Base-by-base conservation (phyloP, 2,888 invertebrate species). In the Caenorhabditis auriculariae region DNA sequence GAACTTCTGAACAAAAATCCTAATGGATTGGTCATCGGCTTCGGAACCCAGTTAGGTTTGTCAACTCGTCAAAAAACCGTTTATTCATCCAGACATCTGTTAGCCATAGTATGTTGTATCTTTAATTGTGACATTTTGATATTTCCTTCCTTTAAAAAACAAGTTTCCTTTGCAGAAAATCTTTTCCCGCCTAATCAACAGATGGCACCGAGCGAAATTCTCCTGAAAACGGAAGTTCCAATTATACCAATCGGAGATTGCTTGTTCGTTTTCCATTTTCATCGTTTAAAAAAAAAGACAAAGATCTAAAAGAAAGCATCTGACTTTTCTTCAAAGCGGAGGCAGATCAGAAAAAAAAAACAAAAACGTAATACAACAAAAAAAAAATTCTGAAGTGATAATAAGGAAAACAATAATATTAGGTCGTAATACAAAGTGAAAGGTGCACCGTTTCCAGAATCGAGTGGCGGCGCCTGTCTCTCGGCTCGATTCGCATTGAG, bases 21-120 rank as follows among this genome's bases (percentile, higher is more conserved):
- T 21, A 54, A 32, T 17, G 69, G 60, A 49, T 19, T 69, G 0
- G 67, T 72, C 3, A 49, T 66, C 7, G 72, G 72, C 2, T 72
- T 63, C 37, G 72, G 72, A 17, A 38, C 67, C 7, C 54, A 44
- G 27, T 32, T 69, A 27, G 57, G 69, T 69, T 32, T 19, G 27
- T 37, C 15, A n/a, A 24, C 35, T n/a, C 9, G 35, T 32, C 9
- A 9, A 12, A 32, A n/a, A 9, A 32, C 35, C 9, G 35, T 32
- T 32, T n/a, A n/a, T n/a, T n/a, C n/a, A n/a, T n/a, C n/a, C n/a
- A n/a, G n/a, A n/a, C n/a, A n/a, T n/a, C n/a, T n/a, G n/a, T n/a
- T n/a, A n/a, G n/a, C n/a, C n/a, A n/a, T n/a, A n/a, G n/a, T n/a
- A n/a, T n/a, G n/a, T n/a, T n/a, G n/a, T n/a, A n/a, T n/a, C n/a